phyloP scores from a whole-genome alignment of 1,140 invertebrate genomes.

The Yoshiicerus persimilis region DNA sequence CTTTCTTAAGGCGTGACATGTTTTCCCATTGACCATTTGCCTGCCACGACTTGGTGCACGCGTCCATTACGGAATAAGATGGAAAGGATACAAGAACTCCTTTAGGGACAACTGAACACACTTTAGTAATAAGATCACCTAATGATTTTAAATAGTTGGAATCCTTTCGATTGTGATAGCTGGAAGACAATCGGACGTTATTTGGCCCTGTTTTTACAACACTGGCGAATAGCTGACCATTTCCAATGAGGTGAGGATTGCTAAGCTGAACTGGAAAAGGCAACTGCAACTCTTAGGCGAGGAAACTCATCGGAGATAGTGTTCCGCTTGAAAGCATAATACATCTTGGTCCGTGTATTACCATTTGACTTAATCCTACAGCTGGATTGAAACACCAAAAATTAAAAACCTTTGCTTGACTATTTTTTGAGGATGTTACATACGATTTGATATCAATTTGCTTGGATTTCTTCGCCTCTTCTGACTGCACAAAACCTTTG shows the following conservation, averaged over 20 bases:
- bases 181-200: conserved; percentile 75
- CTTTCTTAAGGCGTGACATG: conserved; percentile 68
- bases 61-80: conserved; percentile 87
- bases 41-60: conserved; percentile 80
- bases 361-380: conserved; percentile 68
- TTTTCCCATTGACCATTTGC: conserved; percentile 75
- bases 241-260: conserved; percentile 89
- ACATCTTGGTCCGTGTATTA: conserved; percentile 74
- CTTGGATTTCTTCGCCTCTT: conserved; percentile 51
- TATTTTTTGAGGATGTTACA: conserved; percentile 47
- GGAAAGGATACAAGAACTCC: conserved; percentile 96
- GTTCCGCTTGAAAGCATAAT: conserved; percentile 96
- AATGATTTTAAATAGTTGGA: conserved; percentile 79
- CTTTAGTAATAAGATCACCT: conserved; percentile 78
- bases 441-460: conserved; percentile 16
- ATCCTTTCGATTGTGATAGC: conserved; percentile 80
- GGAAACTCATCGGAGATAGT: conserved; percentile 83
- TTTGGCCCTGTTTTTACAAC: conserved; percentile 81
- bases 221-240: conserved; percentile 82
- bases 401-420: conserved; percentile 69
- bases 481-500: conserved; percentile 42
- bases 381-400: conserved; percentile 98
- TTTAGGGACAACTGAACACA: conserved; percentile 82
- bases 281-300: conserved; percentile 76
- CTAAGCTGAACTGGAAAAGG: conserved; percentile 76